Evolutionary conservation across 2,888 invertebrate species (phyloP).

Genomic region (Phyllotreta striolata): DNA sequence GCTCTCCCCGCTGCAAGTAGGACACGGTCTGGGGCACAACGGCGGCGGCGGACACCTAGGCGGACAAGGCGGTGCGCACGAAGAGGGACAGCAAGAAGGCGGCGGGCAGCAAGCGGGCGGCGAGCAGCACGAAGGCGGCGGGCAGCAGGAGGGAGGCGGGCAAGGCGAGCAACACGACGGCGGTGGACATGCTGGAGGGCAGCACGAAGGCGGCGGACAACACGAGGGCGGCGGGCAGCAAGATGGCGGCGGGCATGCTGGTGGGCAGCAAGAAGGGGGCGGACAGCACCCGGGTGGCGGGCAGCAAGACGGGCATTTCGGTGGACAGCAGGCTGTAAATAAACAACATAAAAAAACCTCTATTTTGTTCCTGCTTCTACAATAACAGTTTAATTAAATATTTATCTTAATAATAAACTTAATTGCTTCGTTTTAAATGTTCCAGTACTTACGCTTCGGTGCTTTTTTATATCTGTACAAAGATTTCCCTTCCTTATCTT

Average conservation of each 20-base stretch:
- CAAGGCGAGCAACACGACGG: background rate
- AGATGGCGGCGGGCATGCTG: too few relatives aligned
- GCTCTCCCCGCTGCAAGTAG: background rate
- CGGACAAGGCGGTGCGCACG: background rate
- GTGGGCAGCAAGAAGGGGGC: background rate
- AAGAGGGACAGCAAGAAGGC: background rate
- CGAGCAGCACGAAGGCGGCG: too few relatives aligned
- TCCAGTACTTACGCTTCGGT: conserved; percentile 36
- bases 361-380: too few relatives aligned
- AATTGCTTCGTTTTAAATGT: background rate
- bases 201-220: background rate
- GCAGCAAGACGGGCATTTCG: background rate
- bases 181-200: background rate
- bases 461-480: conserved; percentile 59
- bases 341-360: too few relatives aligned
- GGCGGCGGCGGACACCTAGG: background rate
- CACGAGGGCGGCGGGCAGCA: too few relatives aligned
- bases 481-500: conserved; percentile 60
- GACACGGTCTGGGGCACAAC: conserved; percentile 12
- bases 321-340: conserved; percentile 5
- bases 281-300: background rate
- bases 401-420: too few relatives aligned
- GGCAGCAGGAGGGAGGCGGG: background rate
- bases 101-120: background rate
- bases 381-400: background rate